Conservation (phyloP, 2,888 invertebrate genomes). For the Apodemia hepburni region DNA sequence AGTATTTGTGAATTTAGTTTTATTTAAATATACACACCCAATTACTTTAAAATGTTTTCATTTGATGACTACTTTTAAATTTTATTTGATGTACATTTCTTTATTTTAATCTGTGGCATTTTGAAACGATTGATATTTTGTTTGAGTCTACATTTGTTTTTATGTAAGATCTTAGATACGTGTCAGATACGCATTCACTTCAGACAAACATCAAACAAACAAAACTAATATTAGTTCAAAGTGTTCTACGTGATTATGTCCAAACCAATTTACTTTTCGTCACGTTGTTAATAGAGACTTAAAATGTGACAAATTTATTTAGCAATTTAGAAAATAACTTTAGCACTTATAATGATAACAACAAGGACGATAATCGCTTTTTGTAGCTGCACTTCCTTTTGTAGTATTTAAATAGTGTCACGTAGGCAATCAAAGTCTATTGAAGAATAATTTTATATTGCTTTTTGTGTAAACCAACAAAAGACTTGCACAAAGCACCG, state of each 20-base stretch:
- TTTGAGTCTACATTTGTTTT: conserved; percentile 1
- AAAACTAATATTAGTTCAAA: conserved; percentile 14
- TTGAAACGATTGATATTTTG: not conserved
- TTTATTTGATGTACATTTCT: not conserved
- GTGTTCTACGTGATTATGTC: conserved; percentile 15
- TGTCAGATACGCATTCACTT: not conserved
- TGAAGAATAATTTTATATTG: not conserved
- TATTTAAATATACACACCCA: not conserved
- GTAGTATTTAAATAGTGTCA: conserved; percentile 5
- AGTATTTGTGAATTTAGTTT: not conserved
- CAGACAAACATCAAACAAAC: conserved; percentile 7
- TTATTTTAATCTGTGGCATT: not conserved
- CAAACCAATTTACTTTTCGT: conserved; percentile 32
- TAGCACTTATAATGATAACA: not conserved
- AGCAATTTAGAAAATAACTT: conserved; percentile 8
- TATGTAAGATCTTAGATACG: not conserved
- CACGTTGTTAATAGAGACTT: conserved; percentile 39
- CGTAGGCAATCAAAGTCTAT: conserved; percentile 12
- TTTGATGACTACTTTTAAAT: not conserved
- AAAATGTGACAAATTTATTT: conserved; percentile 28
- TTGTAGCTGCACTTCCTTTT: not conserved
- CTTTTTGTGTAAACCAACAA: not conserved
- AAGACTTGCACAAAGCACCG: not conserved
- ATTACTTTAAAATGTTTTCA: not conserved
- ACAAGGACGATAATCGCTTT: not conserved